A percentile compares a stretch with the other conserved stretches of the same genome.
Evolutionary conservation across 1,140 invertebrate genomes (phyloP).

Genomic region (Papilio polyxenes): DNA sequence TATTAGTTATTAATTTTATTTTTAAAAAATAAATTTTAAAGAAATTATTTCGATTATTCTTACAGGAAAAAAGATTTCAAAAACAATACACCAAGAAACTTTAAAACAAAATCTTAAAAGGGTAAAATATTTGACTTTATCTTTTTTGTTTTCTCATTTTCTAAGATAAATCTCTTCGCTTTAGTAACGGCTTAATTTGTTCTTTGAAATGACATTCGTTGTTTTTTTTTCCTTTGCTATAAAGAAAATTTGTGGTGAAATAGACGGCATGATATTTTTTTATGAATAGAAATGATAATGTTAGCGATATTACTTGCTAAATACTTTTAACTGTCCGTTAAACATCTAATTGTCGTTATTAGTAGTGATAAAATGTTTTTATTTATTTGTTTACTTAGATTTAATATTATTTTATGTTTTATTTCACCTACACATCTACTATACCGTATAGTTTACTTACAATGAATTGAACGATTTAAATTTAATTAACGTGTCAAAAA

Average conservation of each 20-base stretch:
- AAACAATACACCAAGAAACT: background rate
- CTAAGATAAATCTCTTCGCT: background rate
- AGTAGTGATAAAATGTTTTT: too few species aligned
- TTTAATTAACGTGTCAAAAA: background rate
- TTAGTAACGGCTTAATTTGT: slow-evolving; percentile 7
- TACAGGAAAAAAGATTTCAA: background rate
- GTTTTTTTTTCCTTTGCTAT: background rate
- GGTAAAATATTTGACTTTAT: background rate
- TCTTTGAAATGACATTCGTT: slow-evolving; percentile 1
- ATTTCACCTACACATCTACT: background rate
- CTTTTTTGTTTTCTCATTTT: slow-evolving; percentile 20
- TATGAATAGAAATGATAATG: background rate
- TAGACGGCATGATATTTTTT: background rate
- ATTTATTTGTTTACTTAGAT: too few species aligned
- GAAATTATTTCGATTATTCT: background rate
- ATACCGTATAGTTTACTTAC: background rate
- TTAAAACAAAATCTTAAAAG: background rate
- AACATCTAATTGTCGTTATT: background rate
- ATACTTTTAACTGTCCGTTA: background rate
- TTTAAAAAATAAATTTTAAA: background rate
- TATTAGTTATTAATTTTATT: background rate
- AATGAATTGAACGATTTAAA: background rate
- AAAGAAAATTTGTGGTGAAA: background rate
- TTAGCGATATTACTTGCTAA: background rate
- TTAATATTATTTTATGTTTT: too few species aligned